Base-by-base conservation (phyloP, 2,797 vertebrate genomes). In the Crocidura indochinensis region DNA sequence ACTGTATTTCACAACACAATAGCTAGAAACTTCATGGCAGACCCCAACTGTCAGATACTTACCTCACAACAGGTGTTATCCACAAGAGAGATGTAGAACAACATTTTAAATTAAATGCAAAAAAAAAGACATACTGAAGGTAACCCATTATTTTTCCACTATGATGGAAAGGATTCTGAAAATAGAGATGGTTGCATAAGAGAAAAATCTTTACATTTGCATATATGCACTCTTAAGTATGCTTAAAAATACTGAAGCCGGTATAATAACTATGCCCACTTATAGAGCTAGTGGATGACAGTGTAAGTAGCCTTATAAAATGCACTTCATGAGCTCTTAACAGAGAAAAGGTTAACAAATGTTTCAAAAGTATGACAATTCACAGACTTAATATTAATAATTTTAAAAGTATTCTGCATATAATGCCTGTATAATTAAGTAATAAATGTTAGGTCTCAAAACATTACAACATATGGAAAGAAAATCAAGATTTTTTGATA, bases 311-410 rank as follows among this genome's bases (percentile, higher is more conserved):
- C 65, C 83, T 79, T 93, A 6, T 87, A 94, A 95, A 90, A 47
- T 82, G 69, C 4, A 90, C 51, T 68, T 77, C 67, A 82, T 29
- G 47, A 17, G 26, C 69, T 60, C 56, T 71, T 53, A 90, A 84
- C 29, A 76, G 75, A 84, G 72, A 49, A 95, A 75, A 86, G 64
- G 72, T 76, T 95, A 92, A 82, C 90, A 94, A 91, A 88, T 79
- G 88, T 68, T 90, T 92, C 88, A 94, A 62, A 84, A 71, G 20
- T 3, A 89, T 75, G 76, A 92, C 77, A 93, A 84, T 44, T 91
- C 86, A 89, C 19, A 92, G 22, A 22, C 62, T 69, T 69, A 87
- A 68, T 90, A 77, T 90, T 64, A 84, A 38, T 38, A 2, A 38
- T 5, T 38, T 60, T 92, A 73, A 74, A 62, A n/a, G 12, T 29